Conservation (phyloP, 2,113 vertebrate genomes). For the Sardina pilchardus region DNA sequence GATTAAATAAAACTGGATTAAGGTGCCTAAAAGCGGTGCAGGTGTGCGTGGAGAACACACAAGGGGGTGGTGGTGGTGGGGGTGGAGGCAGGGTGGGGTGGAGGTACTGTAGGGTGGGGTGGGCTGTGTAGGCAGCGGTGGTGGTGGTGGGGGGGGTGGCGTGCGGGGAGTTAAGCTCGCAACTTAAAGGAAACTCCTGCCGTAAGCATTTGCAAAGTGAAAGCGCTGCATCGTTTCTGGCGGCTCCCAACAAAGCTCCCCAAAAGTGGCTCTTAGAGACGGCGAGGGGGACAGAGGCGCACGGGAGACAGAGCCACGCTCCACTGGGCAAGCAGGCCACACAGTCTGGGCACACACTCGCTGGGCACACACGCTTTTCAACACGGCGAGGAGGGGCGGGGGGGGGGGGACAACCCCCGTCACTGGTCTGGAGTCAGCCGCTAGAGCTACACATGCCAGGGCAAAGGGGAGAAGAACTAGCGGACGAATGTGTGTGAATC, state of each 20-base stretch:
- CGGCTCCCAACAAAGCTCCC: constrained; percentile 50
- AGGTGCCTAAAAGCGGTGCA: constrained; percentile 31
- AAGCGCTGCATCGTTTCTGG: constrained; percentile 55
- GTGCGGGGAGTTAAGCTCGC: constrained; percentile 49
- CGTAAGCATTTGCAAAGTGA: constrained; percentile 52
- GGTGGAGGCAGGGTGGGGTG: constrained; percentile 36
- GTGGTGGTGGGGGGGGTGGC: constrained; percentile 27
- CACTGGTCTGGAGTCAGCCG: background rate
- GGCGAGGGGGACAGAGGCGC: constrained; percentile 44
- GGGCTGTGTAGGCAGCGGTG: background rate
- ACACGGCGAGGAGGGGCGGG: background rate
- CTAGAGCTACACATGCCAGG: background rate
- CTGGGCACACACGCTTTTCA: constrained; percentile 5
- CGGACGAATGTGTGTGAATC: background rate
- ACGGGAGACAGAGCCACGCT: constrained; percentile 47
- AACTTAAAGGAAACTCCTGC: constrained; percentile 52
- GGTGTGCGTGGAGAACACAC: constrained; percentile 36
- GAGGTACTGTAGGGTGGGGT: background rate
- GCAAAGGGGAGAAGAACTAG: background rate
- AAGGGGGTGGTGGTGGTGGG: constrained; percentile 29
- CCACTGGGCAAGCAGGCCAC: constrained; percentile 53
- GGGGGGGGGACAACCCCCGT: background rate
- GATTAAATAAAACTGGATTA: constrained; percentile 3
- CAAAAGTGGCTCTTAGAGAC: constrained; percentile 44
- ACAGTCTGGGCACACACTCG: constrained; percentile 13